Conservation (phyloP, 1,140 invertebrate species). For the Papilio polytes region DNA sequence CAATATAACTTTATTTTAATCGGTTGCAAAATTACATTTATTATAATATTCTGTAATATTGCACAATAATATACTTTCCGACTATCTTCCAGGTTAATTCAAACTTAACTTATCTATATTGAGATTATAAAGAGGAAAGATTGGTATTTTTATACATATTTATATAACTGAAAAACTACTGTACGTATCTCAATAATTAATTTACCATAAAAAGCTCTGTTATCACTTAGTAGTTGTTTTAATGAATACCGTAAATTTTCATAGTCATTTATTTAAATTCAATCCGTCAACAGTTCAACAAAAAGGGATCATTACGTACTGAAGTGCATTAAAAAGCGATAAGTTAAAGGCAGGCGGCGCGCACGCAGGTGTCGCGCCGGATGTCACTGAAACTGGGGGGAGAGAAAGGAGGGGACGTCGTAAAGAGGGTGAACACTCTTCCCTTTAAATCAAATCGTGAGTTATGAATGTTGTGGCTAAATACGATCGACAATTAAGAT, state of each 20-base stretch:
- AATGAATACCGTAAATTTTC: conserved; percentile 15
- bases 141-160: too few species aligned
- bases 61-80: neutral
- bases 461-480: conserved; percentile 3
- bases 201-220: too few species aligned
- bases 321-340: conserved; percentile 77
- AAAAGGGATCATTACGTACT: conserved; percentile 68
- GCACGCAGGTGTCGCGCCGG: conserved; percentile 77
- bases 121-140: too few species aligned
- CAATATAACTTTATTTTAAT: conserved; percentile 19
- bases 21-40: neutral
- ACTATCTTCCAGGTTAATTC: neutral
- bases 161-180: too few species aligned
- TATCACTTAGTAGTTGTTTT: neutral
- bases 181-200: too few species aligned
- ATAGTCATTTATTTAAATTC: conserved; percentile 47
- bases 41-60: neutral
- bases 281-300: conserved; percentile 59
- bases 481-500: neutral
- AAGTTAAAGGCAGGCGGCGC: conserved; percentile 61
- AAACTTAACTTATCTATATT: too few species aligned
- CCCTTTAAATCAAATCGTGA: neutral
- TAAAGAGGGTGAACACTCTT: conserved; percentile 33
- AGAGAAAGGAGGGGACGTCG: conserved; percentile 37
- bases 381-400: conserved; percentile 65